Evolutionary conservation across 2,797 vertebrate species (phyloP).

Genomic region (Protonibea diacanthus): DNA sequence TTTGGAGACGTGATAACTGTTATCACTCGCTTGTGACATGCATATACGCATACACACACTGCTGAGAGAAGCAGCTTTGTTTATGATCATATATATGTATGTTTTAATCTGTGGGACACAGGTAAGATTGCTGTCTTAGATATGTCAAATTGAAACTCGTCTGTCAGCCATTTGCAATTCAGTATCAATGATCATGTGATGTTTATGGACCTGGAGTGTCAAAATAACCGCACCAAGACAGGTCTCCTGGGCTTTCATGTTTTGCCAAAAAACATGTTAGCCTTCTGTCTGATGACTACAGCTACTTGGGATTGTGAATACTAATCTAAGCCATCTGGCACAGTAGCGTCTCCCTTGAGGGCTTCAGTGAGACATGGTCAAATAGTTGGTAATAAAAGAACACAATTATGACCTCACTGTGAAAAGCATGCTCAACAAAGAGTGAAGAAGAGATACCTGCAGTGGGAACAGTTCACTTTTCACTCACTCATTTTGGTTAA

Average conservation of each 20-base stretch:
- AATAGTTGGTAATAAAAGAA: constrained; percentile 51
- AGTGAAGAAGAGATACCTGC: constrained; percentile 10
- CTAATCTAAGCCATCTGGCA: constrained; percentile 76
- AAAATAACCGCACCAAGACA: constrained; percentile 39
- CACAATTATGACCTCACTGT: constrained; percentile 49
- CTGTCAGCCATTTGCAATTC: constrained; percentile 45
- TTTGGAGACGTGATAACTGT: constrained; percentile 60
- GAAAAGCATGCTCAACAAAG: constrained; percentile 24
- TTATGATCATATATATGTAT: constrained; percentile 29
- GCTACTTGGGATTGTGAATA: constrained; percentile 72
- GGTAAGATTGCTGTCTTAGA: constrained; percentile 63
- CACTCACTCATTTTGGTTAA: background rate
- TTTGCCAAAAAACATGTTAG: constrained; percentile 72
- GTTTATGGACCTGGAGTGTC: constrained; percentile 40
- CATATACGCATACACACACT: constrained; percentile 12
- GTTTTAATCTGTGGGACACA: constrained; percentile 28
- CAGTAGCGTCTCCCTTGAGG: constrained; percentile 41
- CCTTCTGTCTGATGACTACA: constrained; percentile 64
- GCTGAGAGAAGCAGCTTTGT: constrained; percentile 32
- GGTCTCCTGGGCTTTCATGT: constrained; percentile 63
- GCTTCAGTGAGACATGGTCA: constrained; percentile 58
- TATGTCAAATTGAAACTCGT: constrained; percentile 28
- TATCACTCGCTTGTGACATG: constrained; percentile 59
- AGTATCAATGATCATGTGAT: constrained; percentile 44
- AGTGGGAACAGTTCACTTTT: background rate